Percentiles rank a stretch among this genome's conserved stretches.
Conservation (phyloP, 2,888 invertebrate genomes). For the Amphipyra tragopoginis region DNA sequence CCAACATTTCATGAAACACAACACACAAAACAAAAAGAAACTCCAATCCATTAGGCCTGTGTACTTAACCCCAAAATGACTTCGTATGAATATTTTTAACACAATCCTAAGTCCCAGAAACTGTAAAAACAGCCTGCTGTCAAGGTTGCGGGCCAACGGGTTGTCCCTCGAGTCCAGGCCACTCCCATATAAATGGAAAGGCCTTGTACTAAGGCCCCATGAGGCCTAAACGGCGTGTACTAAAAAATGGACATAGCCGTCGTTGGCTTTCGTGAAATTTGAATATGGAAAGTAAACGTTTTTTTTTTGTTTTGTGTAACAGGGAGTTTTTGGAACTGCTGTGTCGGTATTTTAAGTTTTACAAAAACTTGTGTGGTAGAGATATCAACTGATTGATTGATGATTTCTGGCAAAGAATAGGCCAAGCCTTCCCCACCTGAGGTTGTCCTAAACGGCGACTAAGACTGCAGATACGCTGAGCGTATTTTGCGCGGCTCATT, state of each 20-base stretch:
- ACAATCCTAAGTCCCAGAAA: slow-evolving; percentile 6
- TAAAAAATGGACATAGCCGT: slow-evolving; percentile 57
- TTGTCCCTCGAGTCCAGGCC: slow-evolving; percentile 42
- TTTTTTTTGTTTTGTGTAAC: slow-evolving; percentile 7
- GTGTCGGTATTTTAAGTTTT: neutral
- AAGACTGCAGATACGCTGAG: too few relatives aligned
- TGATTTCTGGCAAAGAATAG: too few relatives aligned
- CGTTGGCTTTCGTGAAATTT: slow-evolving; percentile 44
- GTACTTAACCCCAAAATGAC: slow-evolving; percentile 30
- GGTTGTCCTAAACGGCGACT: too few relatives aligned
- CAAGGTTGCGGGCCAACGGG: slow-evolving; percentile 50
- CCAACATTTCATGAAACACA: neutral
- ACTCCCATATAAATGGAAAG: slow-evolving; percentile 62
- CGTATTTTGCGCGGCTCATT: too few relatives aligned
- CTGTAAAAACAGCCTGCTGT: slow-evolving; percentile 44
- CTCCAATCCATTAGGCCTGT: slow-evolving; percentile 35
- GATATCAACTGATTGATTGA: too few relatives aligned
- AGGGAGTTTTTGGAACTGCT: neutral
- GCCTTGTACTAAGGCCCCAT: slow-evolving; percentile 50
- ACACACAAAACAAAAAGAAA: slow-evolving; percentile 15
- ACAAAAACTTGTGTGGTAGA: neutral
- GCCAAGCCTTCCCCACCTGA: too few relatives aligned
- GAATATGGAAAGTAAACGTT: slow-evolving; percentile 42
- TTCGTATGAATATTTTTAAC: slow-evolving; percentile 51
- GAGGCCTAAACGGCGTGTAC: slow-evolving; percentile 33